Evolutionary conservation across 2,888 invertebrate species (phyloP).

Genomic region (Drosophila longiperda): DNA sequence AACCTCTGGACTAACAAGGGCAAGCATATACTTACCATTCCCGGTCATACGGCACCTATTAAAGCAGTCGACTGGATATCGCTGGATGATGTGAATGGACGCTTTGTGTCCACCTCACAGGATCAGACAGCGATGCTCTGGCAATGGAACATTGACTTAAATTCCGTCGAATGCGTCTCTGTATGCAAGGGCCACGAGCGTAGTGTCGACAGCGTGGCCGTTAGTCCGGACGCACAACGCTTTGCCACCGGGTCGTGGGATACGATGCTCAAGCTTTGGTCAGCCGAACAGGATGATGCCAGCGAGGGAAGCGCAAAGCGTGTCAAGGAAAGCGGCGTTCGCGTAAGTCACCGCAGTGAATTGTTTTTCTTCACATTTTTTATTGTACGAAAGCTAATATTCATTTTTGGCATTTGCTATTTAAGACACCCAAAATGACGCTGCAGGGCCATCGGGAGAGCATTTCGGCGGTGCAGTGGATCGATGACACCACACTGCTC

Average conservation of each 20-base stretch:
- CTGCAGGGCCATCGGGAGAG: slow-evolving; percentile 97
- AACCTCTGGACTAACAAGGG: slow-evolving; percentile 96
- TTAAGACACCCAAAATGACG: slow-evolving; percentile 92
- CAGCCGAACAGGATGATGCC: slow-evolving; percentile 87
- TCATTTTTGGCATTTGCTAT: not conserved
- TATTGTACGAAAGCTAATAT: not conserved
- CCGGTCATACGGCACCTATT: slow-evolving; percentile 94
- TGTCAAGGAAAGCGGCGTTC: slow-evolving; percentile 85
- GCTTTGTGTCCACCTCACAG: slow-evolving; percentile 94
- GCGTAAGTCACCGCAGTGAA: slow-evolving; percentile 84
- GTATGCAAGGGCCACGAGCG: slow-evolving; percentile 96
- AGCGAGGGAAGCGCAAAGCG: slow-evolving; percentile 88
- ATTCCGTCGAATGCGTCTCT: slow-evolving; percentile 91
- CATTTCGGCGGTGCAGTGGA: slow-evolving; percentile 94
- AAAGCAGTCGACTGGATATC: slow-evolving; percentile 96
- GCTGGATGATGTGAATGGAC: slow-evolving; percentile 87
- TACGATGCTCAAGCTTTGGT: slow-evolving; percentile 96
- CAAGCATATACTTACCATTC: slow-evolving; percentile 92
- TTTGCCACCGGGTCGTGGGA: slow-evolving; percentile 97
- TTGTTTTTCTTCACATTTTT: not conserved
- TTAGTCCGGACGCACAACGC: slow-evolving; percentile 88
- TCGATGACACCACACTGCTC: slow-evolving; percentile 90
- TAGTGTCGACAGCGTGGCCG: slow-evolving; percentile 94
- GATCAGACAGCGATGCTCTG: slow-evolving; percentile 96
- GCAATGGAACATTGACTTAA: slow-evolving; percentile 92